A percentile compares a stretch with the other conserved stretches of the same genome.
These are phyloP conservation scores for Bettongia penicillata DNA, from an alignment of 2,113 vertebrate species.

Conservation along the genomic window DNA sequence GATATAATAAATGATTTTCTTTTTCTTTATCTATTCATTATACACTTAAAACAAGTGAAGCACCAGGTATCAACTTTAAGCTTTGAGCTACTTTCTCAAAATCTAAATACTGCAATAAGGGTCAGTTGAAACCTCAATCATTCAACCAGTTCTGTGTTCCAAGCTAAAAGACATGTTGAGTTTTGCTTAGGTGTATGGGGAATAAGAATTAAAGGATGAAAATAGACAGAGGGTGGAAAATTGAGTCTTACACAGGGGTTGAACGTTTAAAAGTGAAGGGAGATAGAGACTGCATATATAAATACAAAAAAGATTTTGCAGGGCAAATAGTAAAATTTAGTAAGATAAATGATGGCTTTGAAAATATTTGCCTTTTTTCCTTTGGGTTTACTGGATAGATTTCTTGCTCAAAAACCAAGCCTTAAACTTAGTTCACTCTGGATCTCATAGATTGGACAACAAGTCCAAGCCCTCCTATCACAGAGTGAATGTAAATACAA, in stretches of 20 bases:
- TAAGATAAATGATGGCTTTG: neutral
- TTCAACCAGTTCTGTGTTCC: neutral
- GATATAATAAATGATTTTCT: neutral
- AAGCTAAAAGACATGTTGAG: neutral
- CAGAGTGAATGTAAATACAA: too few species aligned
- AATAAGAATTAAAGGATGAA: neutral
- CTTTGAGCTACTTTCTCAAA: neutral
- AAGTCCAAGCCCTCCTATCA: too few species aligned
- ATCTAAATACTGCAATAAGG: neutral
- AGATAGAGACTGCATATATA: neutral
- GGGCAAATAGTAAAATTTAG: neutral
- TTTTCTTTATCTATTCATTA: neutral
- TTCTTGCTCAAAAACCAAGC: too few species aligned
- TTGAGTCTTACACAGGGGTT: neutral
- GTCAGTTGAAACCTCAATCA: neutral
- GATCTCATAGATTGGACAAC: too few species aligned
- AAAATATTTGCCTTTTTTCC: neutral
- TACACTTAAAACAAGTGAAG: neutral
- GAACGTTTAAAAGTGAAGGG: neutral
- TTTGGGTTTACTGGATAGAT: too few species aligned
- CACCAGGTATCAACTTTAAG: neutral
- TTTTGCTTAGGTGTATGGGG: neutral
- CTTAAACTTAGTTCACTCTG: too few species aligned
- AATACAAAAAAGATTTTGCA: neutral
- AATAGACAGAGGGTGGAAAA: neutral